Conservation (phyloP, 2,888 invertebrate species). For the Myopa testacea region DNA sequence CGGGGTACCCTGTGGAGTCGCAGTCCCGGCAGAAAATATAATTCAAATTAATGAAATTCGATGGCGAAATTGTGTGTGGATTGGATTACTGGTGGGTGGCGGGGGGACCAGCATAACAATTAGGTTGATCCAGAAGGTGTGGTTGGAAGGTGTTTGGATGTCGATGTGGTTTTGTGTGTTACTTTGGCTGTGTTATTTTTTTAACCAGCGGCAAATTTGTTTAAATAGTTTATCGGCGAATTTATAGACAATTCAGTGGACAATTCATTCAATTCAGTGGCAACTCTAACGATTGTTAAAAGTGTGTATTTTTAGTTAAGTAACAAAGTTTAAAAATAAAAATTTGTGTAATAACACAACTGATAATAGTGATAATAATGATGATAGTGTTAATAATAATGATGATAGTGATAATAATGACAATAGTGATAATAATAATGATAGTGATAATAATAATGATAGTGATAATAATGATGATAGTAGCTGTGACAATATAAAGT, state of each 20-base stretch:
- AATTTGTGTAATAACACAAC: neutral
- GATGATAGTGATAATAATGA: neutral
- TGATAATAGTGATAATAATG: neutral
- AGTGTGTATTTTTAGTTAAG: conserved; percentile 12
- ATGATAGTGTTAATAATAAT: neutral
- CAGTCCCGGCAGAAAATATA: conserved; percentile 8
- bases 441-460: neutral
- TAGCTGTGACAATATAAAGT: too few species aligned
- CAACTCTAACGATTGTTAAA: neutral
- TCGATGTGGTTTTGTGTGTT: neutral
- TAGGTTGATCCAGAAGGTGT: neutral
- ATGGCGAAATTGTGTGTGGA: neutral
- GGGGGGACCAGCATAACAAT: neutral
- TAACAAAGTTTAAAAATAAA: neutral
- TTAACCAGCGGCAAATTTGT: neutral
- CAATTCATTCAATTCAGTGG: too few species aligned
- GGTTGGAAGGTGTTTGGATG: neutral
- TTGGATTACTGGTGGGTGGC: neutral
- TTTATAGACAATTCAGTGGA: neutral
- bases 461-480: neutral
- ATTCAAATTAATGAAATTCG: conserved; percentile 32
- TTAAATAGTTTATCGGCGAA: conserved; percentile 20
- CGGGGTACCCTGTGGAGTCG: neutral
- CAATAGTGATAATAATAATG: neutral
- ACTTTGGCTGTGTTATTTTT: neutral